phyloP scores from a whole-genome alignment of 2,113 vertebrate genomes.

The Madoqua kirkii region DNA sequence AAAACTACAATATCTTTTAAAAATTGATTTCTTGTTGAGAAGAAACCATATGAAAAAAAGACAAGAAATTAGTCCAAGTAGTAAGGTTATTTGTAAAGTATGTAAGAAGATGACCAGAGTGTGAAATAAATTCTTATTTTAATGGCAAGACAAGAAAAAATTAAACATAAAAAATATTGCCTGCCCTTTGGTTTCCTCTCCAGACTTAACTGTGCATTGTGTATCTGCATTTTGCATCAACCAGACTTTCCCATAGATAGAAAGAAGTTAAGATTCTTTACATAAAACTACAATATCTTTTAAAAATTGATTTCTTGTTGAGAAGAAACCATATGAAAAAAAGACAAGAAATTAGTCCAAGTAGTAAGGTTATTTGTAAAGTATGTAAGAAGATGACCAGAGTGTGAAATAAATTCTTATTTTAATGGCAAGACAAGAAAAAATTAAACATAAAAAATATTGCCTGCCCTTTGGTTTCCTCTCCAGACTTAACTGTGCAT shows the following conservation, averaged over 20 bases:
- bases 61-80: neutral
- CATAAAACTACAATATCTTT: neutral
- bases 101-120: neutral
- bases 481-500: neutral
- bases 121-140: neutral
- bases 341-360: neutral
- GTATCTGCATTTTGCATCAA: neutral
- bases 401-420: neutral
- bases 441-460: neutral
- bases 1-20: neutral
- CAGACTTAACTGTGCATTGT: neutral
- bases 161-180: neutral
- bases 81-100: neutral
- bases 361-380: neutral
- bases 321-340: neutral
- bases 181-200: neutral
- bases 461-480: neutral
- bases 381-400: neutral
- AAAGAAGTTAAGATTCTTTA: neutral
- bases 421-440: neutral
- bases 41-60: neutral
- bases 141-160: neutral
- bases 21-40: neutral
- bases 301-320: neutral
- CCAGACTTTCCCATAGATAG: neutral